Base-by-base conservation (phyloP, 2,888 invertebrate genomes). In the Lochmaea crataegi region DNA sequence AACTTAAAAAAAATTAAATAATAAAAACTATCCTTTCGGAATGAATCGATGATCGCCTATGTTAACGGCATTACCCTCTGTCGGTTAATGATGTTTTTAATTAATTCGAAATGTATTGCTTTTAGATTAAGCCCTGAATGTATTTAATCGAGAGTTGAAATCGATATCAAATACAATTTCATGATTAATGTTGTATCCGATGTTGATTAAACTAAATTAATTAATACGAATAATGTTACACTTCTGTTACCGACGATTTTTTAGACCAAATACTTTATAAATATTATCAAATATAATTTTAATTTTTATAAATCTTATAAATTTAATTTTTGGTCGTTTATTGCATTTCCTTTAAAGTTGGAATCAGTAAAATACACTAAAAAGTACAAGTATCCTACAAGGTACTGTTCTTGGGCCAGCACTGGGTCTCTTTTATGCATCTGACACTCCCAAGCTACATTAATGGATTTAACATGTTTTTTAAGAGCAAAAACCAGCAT, bases 81-180 rank as follows among this genome's bases (percentile, higher is more conserved):
- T 58, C 32, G 32, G 58, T 58, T 58, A 32, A 58, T 58, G 26
- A 58, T 32, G 14, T 58, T 58, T 58, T 58, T 58, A 58, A 58
- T 58, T 58, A 58, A 32, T 58, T 58, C 11, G 58, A 58, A 58
- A 58, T 32, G 58, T 58, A 58, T 58, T 58, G 32, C 58, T 32
- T 53, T 53, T 16, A 16, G 4, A 18, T 1, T 53, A 53, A 7
- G 11, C 16, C 3, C 18, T 7, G 26, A 58, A 26, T 32, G 32
- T 32, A 58, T 58, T 58, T 32, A 58, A 58, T 26, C 56, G 56
- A 26, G 18, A 12, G 11, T 18, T 53, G 53, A 53, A 53, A 53
- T 53, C 26, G 26, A 57, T 26, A 57, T 12, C 57, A 26, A 26
- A 26, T 57, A 57, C 57, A 22, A 58, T 26, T 58, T 58, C 58